Evolutionary conservation across 30 jellyfish, hydroid and myxozoan genomes (phyloP).

Genomic region (Aurelia sp.): DNA sequence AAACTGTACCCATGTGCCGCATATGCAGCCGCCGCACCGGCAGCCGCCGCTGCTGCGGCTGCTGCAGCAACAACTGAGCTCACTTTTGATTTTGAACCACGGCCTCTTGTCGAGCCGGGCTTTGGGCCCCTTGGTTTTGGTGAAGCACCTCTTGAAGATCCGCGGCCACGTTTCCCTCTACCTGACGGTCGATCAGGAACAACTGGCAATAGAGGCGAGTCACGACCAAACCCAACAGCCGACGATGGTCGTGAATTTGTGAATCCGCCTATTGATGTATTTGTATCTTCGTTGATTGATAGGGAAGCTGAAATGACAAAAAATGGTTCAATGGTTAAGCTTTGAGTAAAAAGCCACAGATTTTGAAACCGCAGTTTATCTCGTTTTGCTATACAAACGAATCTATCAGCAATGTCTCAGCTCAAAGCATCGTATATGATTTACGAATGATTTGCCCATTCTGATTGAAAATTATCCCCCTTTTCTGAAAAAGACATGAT

Average conservation of each 20-base stretch:
- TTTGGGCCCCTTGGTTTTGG: constrained; percentile 66
- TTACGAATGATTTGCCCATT: too few relatives aligned
- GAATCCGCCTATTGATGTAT: constrained; percentile 28
- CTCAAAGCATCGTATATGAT: too few relatives aligned
- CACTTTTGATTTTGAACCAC: constrained; percentile 81
- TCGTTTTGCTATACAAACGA: too few relatives aligned
- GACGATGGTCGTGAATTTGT: constrained; percentile 80
- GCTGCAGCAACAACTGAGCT: constrained; percentile 97
- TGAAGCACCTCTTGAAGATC: constrained; percentile 71
- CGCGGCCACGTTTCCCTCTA: constrained; percentile 93
- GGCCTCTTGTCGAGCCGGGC: constrained; percentile 77
- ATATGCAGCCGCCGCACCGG: constrained; percentile 98
- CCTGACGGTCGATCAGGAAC: constrained; percentile 33
- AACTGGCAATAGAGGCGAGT: constrained; percentile 33
- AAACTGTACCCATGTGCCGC: constrained; percentile 96
- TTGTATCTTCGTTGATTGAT: constrained; percentile 68
- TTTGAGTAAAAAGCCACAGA: too few relatives aligned
- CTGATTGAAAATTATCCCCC: too few relatives aligned
- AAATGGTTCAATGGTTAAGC: too few relatives aligned
- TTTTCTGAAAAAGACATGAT: too few relatives aligned
- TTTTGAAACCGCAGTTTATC: too few relatives aligned
- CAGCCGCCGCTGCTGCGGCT: constrained; percentile 99
- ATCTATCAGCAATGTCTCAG: too few relatives aligned
- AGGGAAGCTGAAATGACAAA: constrained; percentile 30
- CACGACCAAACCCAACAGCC: constrained; percentile 53